A percentile compares a stretch with the other conserved stretches of the same genome.
phyloP scores from a whole-genome alignment of 2,113 vertebrate genomes.

The Zosterops lateralis region DNA sequence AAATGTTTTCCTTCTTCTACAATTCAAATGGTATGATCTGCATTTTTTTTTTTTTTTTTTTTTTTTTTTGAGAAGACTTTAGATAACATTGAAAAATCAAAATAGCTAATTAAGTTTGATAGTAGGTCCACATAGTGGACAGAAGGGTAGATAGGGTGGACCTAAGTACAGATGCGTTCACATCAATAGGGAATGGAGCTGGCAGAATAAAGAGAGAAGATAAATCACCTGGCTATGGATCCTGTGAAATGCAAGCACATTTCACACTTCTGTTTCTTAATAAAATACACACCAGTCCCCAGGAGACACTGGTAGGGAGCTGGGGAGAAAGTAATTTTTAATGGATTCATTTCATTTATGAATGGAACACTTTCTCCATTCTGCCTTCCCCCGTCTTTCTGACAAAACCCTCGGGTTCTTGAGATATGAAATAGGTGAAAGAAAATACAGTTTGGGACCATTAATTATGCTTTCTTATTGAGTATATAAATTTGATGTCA shows the following conservation, averaged over 20 bases:
- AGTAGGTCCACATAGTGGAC: not conserved
- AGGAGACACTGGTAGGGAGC: slow-evolving; percentile 9
- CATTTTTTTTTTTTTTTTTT: not conserved
- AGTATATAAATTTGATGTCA: slow-evolving; percentile 80
- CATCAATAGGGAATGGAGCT: not conserved
- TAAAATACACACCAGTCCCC: slow-evolving; percentile 25
- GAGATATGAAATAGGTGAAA: slow-evolving; percentile 71
- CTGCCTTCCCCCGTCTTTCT: not conserved
- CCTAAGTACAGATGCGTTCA: rapidly evolving
- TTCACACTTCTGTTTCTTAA: slow-evolving; percentile 34
- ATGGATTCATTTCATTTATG: slow-evolving; percentile 57
- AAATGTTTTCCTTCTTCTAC: not conserved
- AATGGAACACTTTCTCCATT: slow-evolving; percentile 46
- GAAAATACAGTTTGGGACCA: slow-evolving; percentile 71
- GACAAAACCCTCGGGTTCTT: slow-evolving; percentile 58
- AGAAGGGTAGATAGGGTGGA: not conserved
- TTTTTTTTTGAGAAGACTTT: not conserved
- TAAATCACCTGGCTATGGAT: not conserved
- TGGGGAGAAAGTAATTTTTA: slow-evolving; percentile 29
- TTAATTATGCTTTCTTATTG: slow-evolving; percentile 81
- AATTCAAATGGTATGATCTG: not conserved
- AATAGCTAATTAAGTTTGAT: not conserved
- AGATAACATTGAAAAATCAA: not conserved
- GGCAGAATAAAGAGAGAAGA: not conserved
- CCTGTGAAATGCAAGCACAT: not conserved